phyloP scores from a whole-genome alignment of 2,888 invertebrate species.

The Acleris laterana region DNA sequence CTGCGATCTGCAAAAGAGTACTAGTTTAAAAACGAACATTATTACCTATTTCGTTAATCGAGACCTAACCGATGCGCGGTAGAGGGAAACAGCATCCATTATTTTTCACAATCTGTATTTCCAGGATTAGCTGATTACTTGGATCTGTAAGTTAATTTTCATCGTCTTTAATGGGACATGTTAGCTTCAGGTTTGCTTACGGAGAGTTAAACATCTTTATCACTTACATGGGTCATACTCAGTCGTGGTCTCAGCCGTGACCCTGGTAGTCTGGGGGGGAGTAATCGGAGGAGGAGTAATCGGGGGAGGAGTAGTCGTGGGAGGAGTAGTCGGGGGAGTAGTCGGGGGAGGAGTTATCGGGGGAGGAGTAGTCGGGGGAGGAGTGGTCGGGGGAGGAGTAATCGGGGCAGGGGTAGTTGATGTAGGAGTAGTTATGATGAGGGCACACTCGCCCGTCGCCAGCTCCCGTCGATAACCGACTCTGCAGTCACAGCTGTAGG shows the following conservation, averaged over 20 bases:
- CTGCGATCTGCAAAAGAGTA: conserved; percentile 31
- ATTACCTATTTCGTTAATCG: too few relatives aligned
- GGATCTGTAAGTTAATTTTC: too few relatives aligned
- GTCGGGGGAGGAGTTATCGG: conserved; percentile 29
- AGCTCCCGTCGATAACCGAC: conserved; percentile 89
- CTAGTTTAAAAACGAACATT: background rate
- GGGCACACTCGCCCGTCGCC: conserved; percentile 60
- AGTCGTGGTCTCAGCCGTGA: conserved; percentile 40
- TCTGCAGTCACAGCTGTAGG: conserved; percentile 92
- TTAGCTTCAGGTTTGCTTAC: too few relatives aligned
- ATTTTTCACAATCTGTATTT: too few relatives aligned
- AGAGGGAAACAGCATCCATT: too few relatives aligned
- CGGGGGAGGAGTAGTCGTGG: conserved; percentile 19
- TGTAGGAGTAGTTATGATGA: conserved; percentile 45
- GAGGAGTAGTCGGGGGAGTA: too few relatives aligned
- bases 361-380: conserved; percentile 42
- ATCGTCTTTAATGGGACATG: too few relatives aligned
- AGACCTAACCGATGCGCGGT: too few relatives aligned
- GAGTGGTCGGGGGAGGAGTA: too few relatives aligned
- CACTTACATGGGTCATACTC: conserved; percentile 28
- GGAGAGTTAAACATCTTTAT: too few relatives aligned
- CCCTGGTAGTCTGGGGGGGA: conserved; percentile 41
- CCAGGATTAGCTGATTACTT: too few relatives aligned
- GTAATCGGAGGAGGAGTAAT: conserved; percentile 48
- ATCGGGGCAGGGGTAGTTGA: too few relatives aligned